A percentile compares a stretch with the other conserved stretches of the same genome.
Conservation (phyloP, 2,113 vertebrate species). For the Zosterops pallidus region DNA sequence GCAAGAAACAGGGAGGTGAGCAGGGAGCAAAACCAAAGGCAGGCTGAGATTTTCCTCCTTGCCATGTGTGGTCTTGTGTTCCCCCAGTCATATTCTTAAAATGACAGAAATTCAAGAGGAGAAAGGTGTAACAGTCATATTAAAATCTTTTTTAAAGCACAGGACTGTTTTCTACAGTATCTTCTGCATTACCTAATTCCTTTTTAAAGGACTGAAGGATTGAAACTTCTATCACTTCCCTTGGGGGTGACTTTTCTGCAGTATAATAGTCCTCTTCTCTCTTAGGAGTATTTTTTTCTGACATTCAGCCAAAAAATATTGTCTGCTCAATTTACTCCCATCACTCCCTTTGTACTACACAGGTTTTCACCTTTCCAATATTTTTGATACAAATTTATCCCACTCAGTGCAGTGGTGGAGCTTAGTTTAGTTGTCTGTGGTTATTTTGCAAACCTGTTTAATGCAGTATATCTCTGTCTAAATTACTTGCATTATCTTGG, state of each 20-base stretch:
- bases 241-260: not conserved
- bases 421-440: accelerated
- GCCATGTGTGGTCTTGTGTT: not conserved
- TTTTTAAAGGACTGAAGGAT: not conserved
- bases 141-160: not conserved
- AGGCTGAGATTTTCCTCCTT: not conserved
- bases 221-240: not conserved
- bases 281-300: slow-evolving; percentile 31
- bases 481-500: not conserved
- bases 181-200: not conserved
- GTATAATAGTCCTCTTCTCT: not conserved
- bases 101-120: not conserved
- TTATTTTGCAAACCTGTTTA: not conserved
- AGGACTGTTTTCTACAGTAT: not conserved
- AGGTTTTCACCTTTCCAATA: not conserved
- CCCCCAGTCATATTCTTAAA: not conserved
- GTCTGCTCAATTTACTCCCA: slow-evolving; percentile 41
- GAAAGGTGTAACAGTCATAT: not conserved
- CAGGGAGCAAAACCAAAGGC: not conserved
- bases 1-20: not conserved
- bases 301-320: slow-evolving; percentile 28
- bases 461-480: not conserved
- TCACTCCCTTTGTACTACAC: not conserved
- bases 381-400: not conserved
- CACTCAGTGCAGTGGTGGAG: not conserved